Conservation (phyloP, 2,888 invertebrate genomes). For the Ditylenchus weischeri region DNA sequence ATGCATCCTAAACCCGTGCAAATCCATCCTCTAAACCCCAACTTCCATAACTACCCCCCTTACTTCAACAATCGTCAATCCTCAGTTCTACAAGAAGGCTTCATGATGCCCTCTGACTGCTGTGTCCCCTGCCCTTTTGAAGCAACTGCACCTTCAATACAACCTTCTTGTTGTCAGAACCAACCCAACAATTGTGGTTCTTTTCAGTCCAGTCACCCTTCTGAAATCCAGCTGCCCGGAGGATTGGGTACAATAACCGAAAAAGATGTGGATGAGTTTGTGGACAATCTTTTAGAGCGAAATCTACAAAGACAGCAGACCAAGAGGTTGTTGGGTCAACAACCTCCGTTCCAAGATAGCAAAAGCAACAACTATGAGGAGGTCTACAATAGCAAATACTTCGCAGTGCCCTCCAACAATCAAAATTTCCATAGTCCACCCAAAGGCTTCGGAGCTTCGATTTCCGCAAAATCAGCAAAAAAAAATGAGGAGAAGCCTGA, state of each 20-base stretch:
- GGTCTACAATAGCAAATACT: background rate
- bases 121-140: too few species aligned
- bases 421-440: slow-evolving; percentile 11
- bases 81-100: too few species aligned
- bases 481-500: background rate
- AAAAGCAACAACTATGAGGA: background rate
- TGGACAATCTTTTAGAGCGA: background rate
- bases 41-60: too few species aligned
- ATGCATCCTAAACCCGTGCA: too few species aligned
- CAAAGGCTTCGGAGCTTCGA: background rate
- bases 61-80: too few species aligned
- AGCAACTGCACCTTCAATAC: too few species aligned
- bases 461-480: background rate
- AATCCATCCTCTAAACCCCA: too few species aligned
- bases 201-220: too few species aligned
- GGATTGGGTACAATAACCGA: slow-evolving; percentile 11
- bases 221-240: slow-evolving; percentile 6
- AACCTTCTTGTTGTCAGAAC: too few species aligned
- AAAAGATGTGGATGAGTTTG: slow-evolving; percentile 13
- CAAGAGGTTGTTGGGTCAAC: background rate
- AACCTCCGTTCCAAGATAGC: background rate
- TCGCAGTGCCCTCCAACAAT: background rate
- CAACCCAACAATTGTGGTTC: too few species aligned
- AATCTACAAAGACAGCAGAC: background rate
- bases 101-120: too few species aligned